Evolutionary conservation across 2,888 invertebrate genomes (phyloP), one percentile per base, ranked within the genome.

Genomic region (Drosophila eohydei): DNA sequence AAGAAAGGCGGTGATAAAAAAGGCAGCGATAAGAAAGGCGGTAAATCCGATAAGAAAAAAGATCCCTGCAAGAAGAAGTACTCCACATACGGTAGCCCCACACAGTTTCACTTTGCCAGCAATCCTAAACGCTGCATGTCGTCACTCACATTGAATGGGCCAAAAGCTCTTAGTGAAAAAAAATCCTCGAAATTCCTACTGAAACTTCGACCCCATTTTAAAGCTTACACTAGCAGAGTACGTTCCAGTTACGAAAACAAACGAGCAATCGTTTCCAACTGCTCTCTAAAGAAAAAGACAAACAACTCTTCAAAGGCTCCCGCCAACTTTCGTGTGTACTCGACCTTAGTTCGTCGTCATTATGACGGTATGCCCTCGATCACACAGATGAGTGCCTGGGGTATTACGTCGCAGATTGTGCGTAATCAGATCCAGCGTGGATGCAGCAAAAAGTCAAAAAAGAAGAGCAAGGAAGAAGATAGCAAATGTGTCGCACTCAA

Each of bases 61-160:
- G 44, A 28, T 11, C 71, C 81, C 1, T 58, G 68, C 57, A 72
- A 77, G 14, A 81, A 83, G 28, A 78, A 77, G 9, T 80, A 58
- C 36, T 83, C 81, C 0, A 83, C 83, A 0, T 38, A 30, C 5
- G 2, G 58, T 4, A 67, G 40, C 14, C 77, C 56, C 11, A 21
- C 44, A 2, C 26, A 40, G 2, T 68, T 41, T 14, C n/a, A 34
- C 4, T 32, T 12, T 3, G 8, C 5, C 9, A 21, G 40, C 21
- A 14, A 21, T n/a, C 36, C 57, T 0, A 62, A 66, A 9, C 75
- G 75, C 4, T 32, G 7, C 5, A 14, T 72, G 26, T 59, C 69
- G 9, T 55, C 68, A 1, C 51, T 48, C 7, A 7, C 7, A 4
- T 21, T 41, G 5, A 50, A 21, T 30, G 6, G 16, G 5, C 7